These are phyloP conservation scores for Leiothrix lutea DNA, from an alignment of 2,113 vertebrate genomes.

Conservation along the genomic window DNA sequence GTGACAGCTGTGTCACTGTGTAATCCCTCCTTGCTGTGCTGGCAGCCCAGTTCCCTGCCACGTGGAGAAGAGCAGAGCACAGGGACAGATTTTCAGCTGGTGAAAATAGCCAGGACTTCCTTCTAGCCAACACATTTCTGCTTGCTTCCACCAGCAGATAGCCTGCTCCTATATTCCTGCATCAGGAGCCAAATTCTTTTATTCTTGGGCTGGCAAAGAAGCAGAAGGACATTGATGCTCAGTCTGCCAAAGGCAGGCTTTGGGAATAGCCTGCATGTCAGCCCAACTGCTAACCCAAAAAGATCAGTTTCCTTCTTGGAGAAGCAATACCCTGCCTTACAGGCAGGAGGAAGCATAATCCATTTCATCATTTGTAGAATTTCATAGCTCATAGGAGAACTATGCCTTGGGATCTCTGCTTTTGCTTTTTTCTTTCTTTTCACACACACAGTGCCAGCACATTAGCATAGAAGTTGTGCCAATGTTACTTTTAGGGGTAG, in stretches of 20 bases:
- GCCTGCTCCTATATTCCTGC: neutral
- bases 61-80: neutral
- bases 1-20: fast-evolving
- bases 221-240: neutral
- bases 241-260: neutral
- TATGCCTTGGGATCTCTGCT: neutral
- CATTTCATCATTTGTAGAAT: neutral
- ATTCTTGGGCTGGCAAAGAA: neutral
- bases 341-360: neutral
- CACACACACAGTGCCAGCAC: neutral
- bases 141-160: neutral
- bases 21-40: neutral
- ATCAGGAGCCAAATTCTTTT: neutral
- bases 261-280: neutral
- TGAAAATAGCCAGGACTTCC: neutral
- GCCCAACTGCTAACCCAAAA: neutral
- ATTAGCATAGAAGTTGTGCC: neutral
- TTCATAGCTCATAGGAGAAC: neutral
- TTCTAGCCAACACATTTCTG: neutral
- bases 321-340: neutral
- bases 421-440: neutral
- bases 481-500: neutral
- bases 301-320: neutral
- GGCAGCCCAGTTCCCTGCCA: neutral
- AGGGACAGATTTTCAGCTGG: neutral